Conservation (phyloP, 2,888 invertebrate genomes). For the Apoda limacodes region DNA sequence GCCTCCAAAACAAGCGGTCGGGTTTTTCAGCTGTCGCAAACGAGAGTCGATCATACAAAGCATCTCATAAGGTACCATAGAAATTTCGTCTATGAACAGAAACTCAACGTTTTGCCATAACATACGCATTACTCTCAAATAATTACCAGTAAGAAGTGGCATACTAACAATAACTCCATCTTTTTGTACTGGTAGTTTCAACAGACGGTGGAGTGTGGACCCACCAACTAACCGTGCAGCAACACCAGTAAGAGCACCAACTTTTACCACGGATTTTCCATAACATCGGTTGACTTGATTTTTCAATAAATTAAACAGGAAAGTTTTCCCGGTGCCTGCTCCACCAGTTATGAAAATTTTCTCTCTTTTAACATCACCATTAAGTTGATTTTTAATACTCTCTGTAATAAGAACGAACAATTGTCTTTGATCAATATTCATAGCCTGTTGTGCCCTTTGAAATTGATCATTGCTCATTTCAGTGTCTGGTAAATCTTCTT, state of each 20-base stretch:
- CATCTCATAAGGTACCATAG: slow-evolving; percentile 27
- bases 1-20: slow-evolving; percentile 12
- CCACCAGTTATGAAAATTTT: slow-evolving; percentile 10
- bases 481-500: slow-evolving; percentile 8
- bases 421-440: slow-evolving; percentile 13
- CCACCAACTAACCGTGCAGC: slow-evolving; percentile 24
- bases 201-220: slow-evolving; percentile 16
- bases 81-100: slow-evolving; percentile 24
- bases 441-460: slow-evolving; percentile 9
- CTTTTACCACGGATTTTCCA: slow-evolving; percentile 18
- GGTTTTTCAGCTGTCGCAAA: slow-evolving; percentile 18
- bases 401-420: slow-evolving; percentile 13
- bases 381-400: slow-evolving; percentile 16
- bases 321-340: slow-evolving; percentile 19
- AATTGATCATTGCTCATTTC: slow-evolving; percentile 19
- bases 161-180: slow-evolving; percentile 20
- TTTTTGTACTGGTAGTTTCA: slow-evolving; percentile 24
- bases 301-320: slow-evolving; percentile 18
- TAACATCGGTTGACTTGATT: slow-evolving; percentile 21
- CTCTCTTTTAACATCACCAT: slow-evolving; percentile 6
- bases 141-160: slow-evolving; percentile 20
- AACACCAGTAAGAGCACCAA: slow-evolving; percentile 26
- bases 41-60: slow-evolving; percentile 23
- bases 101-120: slow-evolving; percentile 22
- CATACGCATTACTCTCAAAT: slow-evolving; percentile 22